phyloP scores from a whole-genome alignment of 2,797 vertebrate genomes.

The Echiichthys vipera region DNA sequence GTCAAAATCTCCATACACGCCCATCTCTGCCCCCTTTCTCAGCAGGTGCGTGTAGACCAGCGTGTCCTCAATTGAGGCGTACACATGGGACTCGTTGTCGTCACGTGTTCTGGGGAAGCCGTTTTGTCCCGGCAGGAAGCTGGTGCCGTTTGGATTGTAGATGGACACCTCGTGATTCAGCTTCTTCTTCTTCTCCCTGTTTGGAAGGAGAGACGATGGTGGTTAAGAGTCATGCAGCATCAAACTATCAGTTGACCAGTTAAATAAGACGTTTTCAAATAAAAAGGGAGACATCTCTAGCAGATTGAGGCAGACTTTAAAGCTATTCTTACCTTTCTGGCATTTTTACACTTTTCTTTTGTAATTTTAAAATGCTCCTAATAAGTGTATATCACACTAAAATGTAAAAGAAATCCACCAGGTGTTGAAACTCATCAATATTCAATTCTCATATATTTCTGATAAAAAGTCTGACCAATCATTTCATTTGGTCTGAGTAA shows the following conservation, averaged over 20 bases:
- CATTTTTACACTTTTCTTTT: too few species aligned
- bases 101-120: constrained; percentile 73
- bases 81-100: constrained; percentile 88
- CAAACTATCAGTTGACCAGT: not conserved
- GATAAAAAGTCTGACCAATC: too few species aligned
- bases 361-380: too few species aligned
- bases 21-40: constrained; percentile 68
- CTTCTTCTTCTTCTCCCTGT: constrained; percentile 82
- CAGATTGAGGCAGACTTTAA: not conserved
- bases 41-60: constrained; percentile 91
- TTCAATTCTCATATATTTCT: too few species aligned
- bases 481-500: too few species aligned
- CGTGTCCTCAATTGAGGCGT: constrained; percentile 91
- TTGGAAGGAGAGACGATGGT: not conserved
- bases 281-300: not conserved
- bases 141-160: constrained; percentile 87
- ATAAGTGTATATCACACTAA: too few species aligned
- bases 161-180: constrained; percentile 79
- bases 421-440: too few species aligned
- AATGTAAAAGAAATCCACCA: too few species aligned
- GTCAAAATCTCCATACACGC: constrained; percentile 68
- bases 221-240: not conserved
- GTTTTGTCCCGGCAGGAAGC: constrained; percentile 77
- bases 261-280: not conserved
- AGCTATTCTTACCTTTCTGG: too few species aligned